Base-by-base conservation (phyloP, 2,888 invertebrate species). In the Mythimna lalbum region DNA sequence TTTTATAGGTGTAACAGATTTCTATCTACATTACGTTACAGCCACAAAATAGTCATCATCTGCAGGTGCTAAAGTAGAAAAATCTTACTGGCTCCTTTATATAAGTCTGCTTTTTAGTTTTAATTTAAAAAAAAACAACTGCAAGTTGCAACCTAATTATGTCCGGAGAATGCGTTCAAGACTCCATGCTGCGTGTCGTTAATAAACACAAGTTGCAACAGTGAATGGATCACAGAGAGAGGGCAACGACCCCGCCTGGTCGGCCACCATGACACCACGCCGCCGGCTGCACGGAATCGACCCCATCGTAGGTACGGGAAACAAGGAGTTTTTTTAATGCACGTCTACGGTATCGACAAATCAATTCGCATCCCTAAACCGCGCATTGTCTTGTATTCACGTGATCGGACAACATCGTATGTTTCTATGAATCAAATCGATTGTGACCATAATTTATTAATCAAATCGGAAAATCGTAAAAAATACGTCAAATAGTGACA, bases 231-330 rank as follows among this genome's bases (percentile, higher is more conserved):
- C 74, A 75, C 78, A 73, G 76, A 66, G 53, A 70, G 61, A 69
- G 87, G 83, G 85, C 87, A 84, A 76, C 73, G 86, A 83, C 81
- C 88, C 68, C 63, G 66, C 33, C 67, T 70, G 61, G 68, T 36
- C 69, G 62, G 66, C 63, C 52, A 59, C 56, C 56, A 63, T 57
- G 69, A 57, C 60, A 70, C 56, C 57, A 56, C 33, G 65, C 69
- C 75, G 43, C 43, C 43, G 43, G 73, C 69, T 65, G 69, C 64
- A n/a, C 33, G 39, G 65, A 43, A 43, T 27, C 61, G 71, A 76
- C 69, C 73, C 78, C 71, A 73, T 68, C 53, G 49, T 55, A 47
- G 50, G 43, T 55, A 47, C 55, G 49, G 39, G 31, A 17, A 31
- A 47, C 33, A 61, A 68, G 19, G 43, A 67, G 27, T 27, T 27